Evolutionary conservation across 2,113 vertebrate genomes (phyloP).

Genomic region (Bucco capensis): DNA sequence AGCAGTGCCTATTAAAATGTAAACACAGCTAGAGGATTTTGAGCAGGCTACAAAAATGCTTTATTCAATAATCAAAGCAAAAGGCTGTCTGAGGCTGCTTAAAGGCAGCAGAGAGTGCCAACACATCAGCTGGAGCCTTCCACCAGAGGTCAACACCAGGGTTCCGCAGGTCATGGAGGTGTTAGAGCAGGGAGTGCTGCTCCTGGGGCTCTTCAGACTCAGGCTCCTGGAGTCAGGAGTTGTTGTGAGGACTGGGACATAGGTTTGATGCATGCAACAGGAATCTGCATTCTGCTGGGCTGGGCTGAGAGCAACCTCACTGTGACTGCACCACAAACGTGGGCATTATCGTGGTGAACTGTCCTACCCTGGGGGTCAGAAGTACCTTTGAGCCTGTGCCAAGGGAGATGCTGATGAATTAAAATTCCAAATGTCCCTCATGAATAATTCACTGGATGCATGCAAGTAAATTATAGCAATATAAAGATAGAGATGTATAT

Average conservation of each 20-base stretch:
- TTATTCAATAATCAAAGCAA: conserved; percentile 43
- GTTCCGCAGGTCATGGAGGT: rapidly evolving
- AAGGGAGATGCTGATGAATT: background rate
- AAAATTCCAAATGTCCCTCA: background rate
- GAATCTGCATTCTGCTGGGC: rapidly evolving
- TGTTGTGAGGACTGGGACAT: rapidly evolving
- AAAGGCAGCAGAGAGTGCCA: background rate
- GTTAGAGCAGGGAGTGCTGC: background rate
- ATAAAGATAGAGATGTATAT: background rate
- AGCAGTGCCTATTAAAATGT: conserved; percentile 72
- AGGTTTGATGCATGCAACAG: background rate
- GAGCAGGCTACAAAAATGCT: conserved; percentile 73
- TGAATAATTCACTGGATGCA: conserved; percentile 13
- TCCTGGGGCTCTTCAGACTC: background rate
- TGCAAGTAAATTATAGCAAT: background rate
- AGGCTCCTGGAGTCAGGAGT: background rate
- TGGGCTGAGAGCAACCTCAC: rapidly evolving
- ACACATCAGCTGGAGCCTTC: background rate
- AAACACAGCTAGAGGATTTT: conserved; percentile 62
- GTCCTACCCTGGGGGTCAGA: background rate
- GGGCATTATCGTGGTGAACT: rapidly evolving
- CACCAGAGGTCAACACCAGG: background rate
- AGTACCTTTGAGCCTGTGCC: background rate
- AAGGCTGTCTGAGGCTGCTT: conserved; percentile 21
- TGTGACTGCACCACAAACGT: rapidly evolving